Percentiles rank a stretch among this genome's conserved stretches.
These are phyloP conservation scores for Dromococcyx pavoninus DNA, from an alignment of 2,797 vertebrate species.

Conservation along the genomic window DNA sequence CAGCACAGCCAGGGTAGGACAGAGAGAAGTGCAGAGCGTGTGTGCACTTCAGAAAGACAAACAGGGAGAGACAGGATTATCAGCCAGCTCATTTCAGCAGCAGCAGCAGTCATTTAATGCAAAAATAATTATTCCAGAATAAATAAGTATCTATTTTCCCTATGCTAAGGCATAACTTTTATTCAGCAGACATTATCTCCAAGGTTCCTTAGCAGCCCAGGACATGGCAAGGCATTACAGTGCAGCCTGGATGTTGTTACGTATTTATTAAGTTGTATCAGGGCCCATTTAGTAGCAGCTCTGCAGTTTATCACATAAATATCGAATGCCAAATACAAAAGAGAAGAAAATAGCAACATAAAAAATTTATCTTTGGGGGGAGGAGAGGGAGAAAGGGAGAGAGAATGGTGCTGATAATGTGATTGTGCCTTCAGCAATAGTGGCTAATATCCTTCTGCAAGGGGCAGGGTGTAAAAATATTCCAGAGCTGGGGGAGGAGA, in stretches of 20 bases:
- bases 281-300: conserved; percentile 64
- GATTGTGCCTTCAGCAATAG: conserved; percentile 67
- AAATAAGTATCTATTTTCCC: conserved; percentile 14
- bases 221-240: neutral
- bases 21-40: neutral
- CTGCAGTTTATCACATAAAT: conserved; percentile 72
- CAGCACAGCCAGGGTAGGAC: neutral
- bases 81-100: neutral
- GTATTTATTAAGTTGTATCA: conserved; percentile 74
- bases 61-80: neutral
- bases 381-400: conserved; percentile 37
- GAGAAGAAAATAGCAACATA: conserved; percentile 73
- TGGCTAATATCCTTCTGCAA: conserved; percentile 61
- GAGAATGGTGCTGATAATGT: conserved; percentile 63
- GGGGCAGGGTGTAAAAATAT: conserved; percentile 58
- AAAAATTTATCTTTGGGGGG: conserved; percentile 71
- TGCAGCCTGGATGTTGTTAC: conserved; percentile 50
- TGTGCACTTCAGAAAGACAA: neutral
- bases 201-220: conserved; percentile 18
- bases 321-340: conserved; percentile 68
- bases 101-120: neutral
- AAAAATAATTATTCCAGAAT: conserved; percentile 3
- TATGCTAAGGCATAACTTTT: neutral
- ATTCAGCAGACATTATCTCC: conserved; percentile 33
- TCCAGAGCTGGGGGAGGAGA: conserved; percentile 21